Percentiles rank a stretch among this genome's conserved stretches.
phyloP scores from a whole-genome alignment of 1,140 invertebrate species.

The Harpegnathos saltator region DNA sequence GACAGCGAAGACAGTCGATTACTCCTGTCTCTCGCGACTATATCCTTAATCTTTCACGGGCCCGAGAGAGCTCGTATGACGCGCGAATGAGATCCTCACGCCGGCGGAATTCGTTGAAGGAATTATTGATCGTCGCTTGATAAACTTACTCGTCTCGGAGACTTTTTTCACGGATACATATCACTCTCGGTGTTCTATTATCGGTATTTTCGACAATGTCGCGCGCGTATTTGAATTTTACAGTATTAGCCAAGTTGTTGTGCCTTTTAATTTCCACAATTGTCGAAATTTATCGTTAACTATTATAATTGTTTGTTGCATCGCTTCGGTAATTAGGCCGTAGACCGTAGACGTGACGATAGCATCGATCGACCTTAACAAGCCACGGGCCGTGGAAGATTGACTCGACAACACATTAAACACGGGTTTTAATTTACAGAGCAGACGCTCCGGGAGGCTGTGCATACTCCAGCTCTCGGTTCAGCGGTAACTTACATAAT shows the following conservation, averaged over 20 bases:
- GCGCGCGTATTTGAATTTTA: not conserved
- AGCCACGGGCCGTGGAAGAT: not conserved
- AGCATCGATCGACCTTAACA: not conserved
- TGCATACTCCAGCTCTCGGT: slow-evolving; percentile 82
- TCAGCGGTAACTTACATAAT: slow-evolving; percentile 1
- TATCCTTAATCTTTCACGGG: slow-evolving; percentile 38
- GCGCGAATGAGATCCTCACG: not conserved
- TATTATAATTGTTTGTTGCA: not conserved
- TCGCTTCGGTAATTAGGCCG: too few species aligned
- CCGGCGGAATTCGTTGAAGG: not conserved
- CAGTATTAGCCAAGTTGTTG: not conserved
- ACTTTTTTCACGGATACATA: not conserved
- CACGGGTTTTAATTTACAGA: slow-evolving; percentile 33
- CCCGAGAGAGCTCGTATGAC: not conserved
- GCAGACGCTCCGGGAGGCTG: slow-evolving; percentile 71
- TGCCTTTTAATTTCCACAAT: not conserved
- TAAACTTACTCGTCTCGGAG: not conserved
- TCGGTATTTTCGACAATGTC: too few species aligned
- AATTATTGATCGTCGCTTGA: slow-evolving; percentile 1
- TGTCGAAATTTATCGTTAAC: not conserved
- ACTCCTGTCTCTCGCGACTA: slow-evolving; percentile 65
- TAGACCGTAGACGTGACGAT: not conserved
- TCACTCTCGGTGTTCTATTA: not conserved
- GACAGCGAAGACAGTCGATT: slow-evolving; percentile 58
- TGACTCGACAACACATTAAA: slow-evolving; percentile 4